phyloP scores from a whole-genome alignment of 2,797 vertebrate species.

The Morelia viridis region DNA sequence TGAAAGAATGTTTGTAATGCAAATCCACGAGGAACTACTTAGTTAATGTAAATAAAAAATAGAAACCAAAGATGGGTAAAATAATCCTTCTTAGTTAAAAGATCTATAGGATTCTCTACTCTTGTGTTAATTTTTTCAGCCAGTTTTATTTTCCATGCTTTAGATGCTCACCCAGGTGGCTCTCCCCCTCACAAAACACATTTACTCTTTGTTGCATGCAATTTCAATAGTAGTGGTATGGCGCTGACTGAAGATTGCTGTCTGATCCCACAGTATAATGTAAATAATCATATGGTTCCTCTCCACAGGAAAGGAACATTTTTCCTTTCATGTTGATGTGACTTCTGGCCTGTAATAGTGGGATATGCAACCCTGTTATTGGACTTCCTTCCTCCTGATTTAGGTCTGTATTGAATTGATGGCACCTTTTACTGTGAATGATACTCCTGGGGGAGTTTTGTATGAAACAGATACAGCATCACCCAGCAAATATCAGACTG shows the following conservation, averaged over 20 bases:
- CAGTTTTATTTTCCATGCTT: neutral
- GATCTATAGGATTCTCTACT: neutral
- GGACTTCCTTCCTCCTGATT: neutral
- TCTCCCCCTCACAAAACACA: neutral
- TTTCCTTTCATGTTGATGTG: conserved; percentile 6
- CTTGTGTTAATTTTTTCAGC: neutral
- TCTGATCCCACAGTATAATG: neutral
- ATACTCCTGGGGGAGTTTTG: neutral
- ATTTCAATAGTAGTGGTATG: neutral
- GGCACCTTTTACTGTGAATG: neutral
- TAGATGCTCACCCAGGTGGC: neutral
- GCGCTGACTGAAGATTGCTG: neutral
- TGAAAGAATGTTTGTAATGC: neutral
- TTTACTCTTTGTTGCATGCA: neutral
- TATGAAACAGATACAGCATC: neutral
- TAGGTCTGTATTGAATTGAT: neutral
- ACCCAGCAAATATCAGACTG: neutral
- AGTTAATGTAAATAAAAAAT: neutral
- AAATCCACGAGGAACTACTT: neutral
- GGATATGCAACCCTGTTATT: neutral
- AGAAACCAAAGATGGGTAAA: neutral
- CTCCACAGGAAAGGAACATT: neutral
- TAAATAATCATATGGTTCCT: neutral
- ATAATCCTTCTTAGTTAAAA: neutral
- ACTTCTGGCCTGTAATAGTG: neutral